A percentile compares a stretch with the other conserved stretches of the same genome.
Evolutionary conservation across 1,140 invertebrate species (phyloP).

Genomic region (Drosophila kikkawai): DNA sequence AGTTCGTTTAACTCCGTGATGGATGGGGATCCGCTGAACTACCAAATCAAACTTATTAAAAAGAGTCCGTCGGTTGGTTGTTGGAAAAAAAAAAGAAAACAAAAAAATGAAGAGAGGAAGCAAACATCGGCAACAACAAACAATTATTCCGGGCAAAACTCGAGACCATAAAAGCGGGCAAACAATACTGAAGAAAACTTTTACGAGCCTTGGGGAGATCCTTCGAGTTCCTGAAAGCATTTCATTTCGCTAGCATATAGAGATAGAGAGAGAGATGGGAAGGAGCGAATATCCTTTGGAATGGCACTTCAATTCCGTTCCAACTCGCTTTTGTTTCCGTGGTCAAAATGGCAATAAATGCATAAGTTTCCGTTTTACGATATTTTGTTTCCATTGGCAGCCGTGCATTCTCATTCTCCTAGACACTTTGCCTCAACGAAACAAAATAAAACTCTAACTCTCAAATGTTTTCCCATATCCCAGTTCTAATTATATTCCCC

Average conservation of each 20-base stretch:
- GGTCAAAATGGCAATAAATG: conserved; percentile 73
- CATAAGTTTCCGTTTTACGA: conserved; percentile 82
- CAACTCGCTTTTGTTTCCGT: conserved; percentile 34
- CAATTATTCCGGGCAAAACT: conserved; percentile 73
- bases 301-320: conserved; percentile 56
- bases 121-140: conserved; percentile 66
- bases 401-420: conserved; percentile 34
- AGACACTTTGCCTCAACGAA: conserved; percentile 38
- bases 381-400: conserved; percentile 72
- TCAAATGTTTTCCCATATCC: not conserved
- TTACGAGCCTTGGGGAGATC: conserved; percentile 64
- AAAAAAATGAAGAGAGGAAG: conserved; percentile 4
- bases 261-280: not conserved
- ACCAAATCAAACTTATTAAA: conserved; percentile 73
- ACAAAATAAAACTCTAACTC: not conserved
- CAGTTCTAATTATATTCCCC: conserved; percentile 21
- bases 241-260: conserved; percentile 53
- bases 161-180: conserved; percentile 66
- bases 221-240: conserved; percentile 51
- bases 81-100: conserved; percentile 3
- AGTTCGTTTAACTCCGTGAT: conserved; percentile 62
- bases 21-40: conserved; percentile 23
- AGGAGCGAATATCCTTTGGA: conserved; percentile 46
- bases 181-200: conserved; percentile 74
- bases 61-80: conserved; percentile 17